These are phyloP conservation scores for Noturus placidus DNA, from an alignment of 2,113 vertebrate genomes.

Conservation along the genomic window DNA sequence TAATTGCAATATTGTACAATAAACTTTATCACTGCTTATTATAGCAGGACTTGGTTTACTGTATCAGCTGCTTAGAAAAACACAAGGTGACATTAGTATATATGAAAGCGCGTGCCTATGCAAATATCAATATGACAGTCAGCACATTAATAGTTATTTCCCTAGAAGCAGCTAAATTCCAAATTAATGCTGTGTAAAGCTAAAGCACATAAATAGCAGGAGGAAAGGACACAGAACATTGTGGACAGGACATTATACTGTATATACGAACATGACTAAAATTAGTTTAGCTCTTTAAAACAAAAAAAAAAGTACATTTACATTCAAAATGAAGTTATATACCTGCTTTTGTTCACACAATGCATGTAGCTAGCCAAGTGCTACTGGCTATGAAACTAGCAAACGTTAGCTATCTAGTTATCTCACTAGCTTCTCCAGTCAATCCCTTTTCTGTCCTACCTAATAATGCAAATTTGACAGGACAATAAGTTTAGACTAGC, in stretches of 20 bases:
- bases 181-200: slow-evolving; percentile 52
- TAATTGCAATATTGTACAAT: not conserved
- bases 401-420: not conserved
- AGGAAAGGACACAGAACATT: not conserved
- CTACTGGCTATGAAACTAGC: not conserved
- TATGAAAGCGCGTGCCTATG: not conserved
- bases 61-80: slow-evolving; percentile 9
- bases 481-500: not conserved
- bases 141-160: slow-evolving; percentile 6
- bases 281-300: not conserved
- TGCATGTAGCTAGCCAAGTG: not conserved
- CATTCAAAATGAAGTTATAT: not conserved
- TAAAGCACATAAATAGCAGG: slow-evolving; percentile 59
- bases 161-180: not conserved
- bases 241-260: not conserved
- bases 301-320: not conserved
- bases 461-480: not conserved
- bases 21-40: slow-evolving; percentile 9
- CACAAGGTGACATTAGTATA: slow-evolving; percentile 15
- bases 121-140: not conserved
- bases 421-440: not conserved
- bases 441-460: not conserved
- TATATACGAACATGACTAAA: not conserved
- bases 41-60: not conserved
- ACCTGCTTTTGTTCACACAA: not conserved